Conservation (phyloP, 2,113 vertebrate genomes). For the Channa maculata region DNA sequence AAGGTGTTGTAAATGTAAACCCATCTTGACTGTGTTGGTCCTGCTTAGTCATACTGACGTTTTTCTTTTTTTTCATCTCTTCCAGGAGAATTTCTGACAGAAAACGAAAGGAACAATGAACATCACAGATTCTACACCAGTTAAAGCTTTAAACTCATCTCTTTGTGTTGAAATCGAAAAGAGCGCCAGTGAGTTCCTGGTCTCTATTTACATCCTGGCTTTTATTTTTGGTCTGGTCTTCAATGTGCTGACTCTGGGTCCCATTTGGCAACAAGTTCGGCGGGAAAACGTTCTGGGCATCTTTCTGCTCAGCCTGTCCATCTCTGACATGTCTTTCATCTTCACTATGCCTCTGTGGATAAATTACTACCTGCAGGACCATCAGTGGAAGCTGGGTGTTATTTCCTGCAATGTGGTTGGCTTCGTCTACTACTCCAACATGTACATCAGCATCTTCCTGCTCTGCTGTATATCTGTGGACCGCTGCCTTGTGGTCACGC, state of each 20-base stretch:
- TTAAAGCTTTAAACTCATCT: background rate
- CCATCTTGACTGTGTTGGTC: background rate
- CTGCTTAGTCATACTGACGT: background rate
- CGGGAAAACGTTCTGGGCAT: slow-evolving; percentile 81
- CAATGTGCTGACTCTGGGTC: slow-evolving; percentile 79
- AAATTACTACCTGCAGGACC: slow-evolving; percentile 78
- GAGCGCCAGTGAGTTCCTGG: slow-evolving; percentile 70
- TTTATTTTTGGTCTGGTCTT: slow-evolving; percentile 80
- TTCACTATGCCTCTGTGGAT: slow-evolving; percentile 86
- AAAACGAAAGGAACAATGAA: slow-evolving; percentile 47
- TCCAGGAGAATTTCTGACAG: slow-evolving; percentile 44
- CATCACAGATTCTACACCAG: background rate
- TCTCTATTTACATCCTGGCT: slow-evolving; percentile 79
- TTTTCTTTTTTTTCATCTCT: background rate
- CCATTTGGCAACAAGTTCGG: slow-evolving; percentile 80
- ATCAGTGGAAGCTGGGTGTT: slow-evolving; percentile 74
- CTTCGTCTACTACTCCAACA: slow-evolving; percentile 87
- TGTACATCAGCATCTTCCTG: slow-evolving; percentile 85
- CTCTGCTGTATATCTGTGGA: slow-evolving; percentile 87
- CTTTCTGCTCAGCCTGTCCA: slow-evolving; percentile 80
- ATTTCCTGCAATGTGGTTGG: slow-evolving; percentile 76
- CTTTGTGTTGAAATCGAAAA: slow-evolving; percentile 60
- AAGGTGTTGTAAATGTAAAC: background rate
- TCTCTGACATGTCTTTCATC: slow-evolving; percentile 83
- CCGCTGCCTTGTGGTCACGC: slow-evolving; percentile 82